A percentile compares a stretch with the other conserved stretches of the same genome.
Evolutionary conservation across 2,797 vertebrate species (phyloP).

Genomic region (Leptoclinus maculatus): DNA sequence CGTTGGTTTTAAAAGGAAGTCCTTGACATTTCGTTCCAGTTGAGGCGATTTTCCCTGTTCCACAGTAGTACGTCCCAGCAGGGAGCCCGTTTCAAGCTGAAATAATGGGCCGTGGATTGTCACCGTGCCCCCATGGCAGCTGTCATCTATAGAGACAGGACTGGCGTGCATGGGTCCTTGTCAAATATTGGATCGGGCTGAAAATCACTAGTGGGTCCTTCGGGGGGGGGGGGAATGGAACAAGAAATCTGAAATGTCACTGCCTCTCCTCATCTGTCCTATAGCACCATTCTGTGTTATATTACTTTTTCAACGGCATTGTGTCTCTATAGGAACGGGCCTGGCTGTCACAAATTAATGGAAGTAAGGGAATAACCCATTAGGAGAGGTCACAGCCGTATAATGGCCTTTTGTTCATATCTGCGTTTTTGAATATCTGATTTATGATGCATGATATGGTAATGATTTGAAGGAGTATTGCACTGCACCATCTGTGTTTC

Average conservation of each 20-base stretch:
- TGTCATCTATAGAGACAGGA: conserved; percentile 43
- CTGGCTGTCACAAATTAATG: conserved; percentile 37
- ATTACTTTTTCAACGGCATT: conserved; percentile 59
- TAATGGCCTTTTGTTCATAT: conserved; percentile 27
- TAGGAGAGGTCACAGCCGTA: conserved; percentile 61
- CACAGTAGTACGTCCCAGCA: conserved; percentile 27
- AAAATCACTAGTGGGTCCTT: conserved; percentile 36
- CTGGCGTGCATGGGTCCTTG: conserved; percentile 35
- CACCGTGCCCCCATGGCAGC: conserved; percentile 37
- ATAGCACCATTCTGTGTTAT: conserved; percentile 37
- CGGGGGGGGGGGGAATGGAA: conserved; percentile 18
- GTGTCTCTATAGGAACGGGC: conserved; percentile 41
- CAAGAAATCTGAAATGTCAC: conserved; percentile 72
- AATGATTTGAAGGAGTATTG: background rate
- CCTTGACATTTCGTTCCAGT: conserved; percentile 29
- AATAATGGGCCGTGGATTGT: conserved; percentile 54
- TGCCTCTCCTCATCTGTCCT: conserved; percentile 46
- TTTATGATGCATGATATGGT: conserved; percentile 3
- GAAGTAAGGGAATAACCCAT: conserved; percentile 31
- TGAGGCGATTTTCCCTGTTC: conserved; percentile 33
- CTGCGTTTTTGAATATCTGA: conserved; percentile 31
- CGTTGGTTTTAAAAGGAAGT: conserved; percentile 19
- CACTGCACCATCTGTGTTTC: too few relatives aligned
- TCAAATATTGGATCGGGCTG: conserved; percentile 40
- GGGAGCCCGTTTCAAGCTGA: conserved; percentile 35